These are phyloP conservation scores for Lathamus discolor DNA, from an alignment of 2,113 vertebrate genomes.

Conservation along the genomic window DNA sequence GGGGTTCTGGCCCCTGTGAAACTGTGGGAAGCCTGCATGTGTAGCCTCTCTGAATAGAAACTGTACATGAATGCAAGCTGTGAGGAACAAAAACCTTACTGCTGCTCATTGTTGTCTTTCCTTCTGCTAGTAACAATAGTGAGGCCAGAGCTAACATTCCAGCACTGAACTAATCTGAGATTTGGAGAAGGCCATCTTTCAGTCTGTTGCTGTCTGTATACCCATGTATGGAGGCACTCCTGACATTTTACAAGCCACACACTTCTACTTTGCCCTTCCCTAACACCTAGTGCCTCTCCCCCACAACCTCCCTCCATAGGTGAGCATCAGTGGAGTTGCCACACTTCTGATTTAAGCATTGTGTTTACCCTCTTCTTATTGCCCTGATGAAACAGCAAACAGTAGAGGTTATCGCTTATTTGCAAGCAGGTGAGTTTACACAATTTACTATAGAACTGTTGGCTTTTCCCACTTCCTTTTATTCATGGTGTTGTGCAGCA, in stretches of 20 bases:
- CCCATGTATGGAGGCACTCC: fast-evolving
- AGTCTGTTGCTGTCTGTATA: background rate
- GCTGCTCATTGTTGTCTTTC: background rate
- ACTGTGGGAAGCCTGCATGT: background rate
- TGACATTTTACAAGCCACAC: too few relatives aligned
- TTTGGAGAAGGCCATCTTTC: background rate
- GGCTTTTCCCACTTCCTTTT: background rate
- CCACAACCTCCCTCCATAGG: background rate
- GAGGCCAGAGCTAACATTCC: background rate
- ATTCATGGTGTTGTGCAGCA: background rate
- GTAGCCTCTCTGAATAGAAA: background rate
- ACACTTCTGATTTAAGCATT: background rate
- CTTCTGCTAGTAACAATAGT: fast-evolving
- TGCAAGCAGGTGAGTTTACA: background rate
- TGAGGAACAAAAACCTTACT: background rate
- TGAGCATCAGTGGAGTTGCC: background rate
- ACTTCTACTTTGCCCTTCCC: background rate
- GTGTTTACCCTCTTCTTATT: background rate
- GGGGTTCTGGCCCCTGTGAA: background rate
- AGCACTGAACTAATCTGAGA: background rate
- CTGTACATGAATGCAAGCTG: fast-evolving
- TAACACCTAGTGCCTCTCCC: background rate
- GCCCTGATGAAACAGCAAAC: background rate
- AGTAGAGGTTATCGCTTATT: background rate
- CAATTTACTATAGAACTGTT: background rate